phyloP scores from a whole-genome alignment of 2,797 vertebrate genomes.

The Hozukius guyotensis region DNA sequence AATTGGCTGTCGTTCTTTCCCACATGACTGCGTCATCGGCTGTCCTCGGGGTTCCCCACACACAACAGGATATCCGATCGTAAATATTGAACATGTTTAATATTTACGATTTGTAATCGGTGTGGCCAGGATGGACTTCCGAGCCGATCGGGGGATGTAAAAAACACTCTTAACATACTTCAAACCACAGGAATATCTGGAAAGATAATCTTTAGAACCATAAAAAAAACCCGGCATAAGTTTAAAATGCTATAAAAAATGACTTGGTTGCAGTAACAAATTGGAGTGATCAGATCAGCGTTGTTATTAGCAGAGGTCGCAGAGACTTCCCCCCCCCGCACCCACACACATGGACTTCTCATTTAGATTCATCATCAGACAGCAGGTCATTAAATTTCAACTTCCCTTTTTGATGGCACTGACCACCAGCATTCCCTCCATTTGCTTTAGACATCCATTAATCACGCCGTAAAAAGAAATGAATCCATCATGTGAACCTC shows the following conservation, averaged over 20 bases:
- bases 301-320: conserved; percentile 39
- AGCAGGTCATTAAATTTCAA: conserved; percentile 65
- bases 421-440: conserved; percentile 62
- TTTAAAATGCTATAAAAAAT: conserved; percentile 49
- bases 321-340: conserved; percentile 8
- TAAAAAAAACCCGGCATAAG: no score
- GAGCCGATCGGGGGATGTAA: no score
- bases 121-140: no score
- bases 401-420: conserved; percentile 66
- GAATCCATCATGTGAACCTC: conserved; percentile 58
- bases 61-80: no score
- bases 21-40: no score
- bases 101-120: no score
- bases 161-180: no score
- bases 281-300: conserved; percentile 43
- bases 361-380: conserved; percentile 67
- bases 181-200: no score
- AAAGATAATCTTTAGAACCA: no score
- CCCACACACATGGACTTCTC: conserved; percentile 33
- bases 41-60: no score
- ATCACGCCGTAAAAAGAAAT: conserved; percentile 74
- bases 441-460: conserved; percentile 71
- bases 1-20: no score
- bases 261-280: conserved; percentile 34
- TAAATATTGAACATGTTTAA: no score